These are phyloP conservation scores for Bimastos eiseni DNA, from an alignment of 2,888 invertebrate genomes.

Conservation along the genomic window DNA sequence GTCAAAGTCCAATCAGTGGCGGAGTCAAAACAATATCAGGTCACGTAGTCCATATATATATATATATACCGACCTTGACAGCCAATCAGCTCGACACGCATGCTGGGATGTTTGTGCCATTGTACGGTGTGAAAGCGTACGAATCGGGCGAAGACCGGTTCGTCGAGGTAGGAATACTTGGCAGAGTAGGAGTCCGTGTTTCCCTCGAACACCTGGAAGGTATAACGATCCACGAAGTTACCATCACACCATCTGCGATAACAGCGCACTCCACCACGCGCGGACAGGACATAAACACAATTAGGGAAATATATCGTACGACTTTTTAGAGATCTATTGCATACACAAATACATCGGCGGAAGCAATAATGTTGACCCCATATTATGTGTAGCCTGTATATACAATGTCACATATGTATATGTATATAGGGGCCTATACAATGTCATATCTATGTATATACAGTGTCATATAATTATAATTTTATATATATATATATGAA, in stretches of 20 bases:
- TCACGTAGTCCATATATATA: no score
- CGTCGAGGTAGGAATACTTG: slow-evolving; percentile 64
- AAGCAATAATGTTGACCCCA: neutral
- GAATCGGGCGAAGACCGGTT: slow-evolving; percentile 64
- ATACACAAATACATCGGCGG: neutral
- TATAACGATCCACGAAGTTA: slow-evolving; percentile 48
- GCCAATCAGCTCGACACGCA: slow-evolving; percentile 65
- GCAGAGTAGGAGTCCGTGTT: slow-evolving; percentile 64
- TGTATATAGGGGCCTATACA: no score
- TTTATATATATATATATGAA: neutral
- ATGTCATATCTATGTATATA: neutral
- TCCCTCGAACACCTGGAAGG: slow-evolving; percentile 64
- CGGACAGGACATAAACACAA: neutral
- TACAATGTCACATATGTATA: neutral
- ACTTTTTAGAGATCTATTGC: neutral
- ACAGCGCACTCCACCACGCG: neutral
- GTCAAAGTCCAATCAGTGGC: no score
- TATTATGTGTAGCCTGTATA: neutral
- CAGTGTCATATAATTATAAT: neutral
- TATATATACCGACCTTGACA: slow-evolving; percentile 65
- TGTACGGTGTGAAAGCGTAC: slow-evolving; percentile 65
- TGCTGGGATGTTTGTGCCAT: slow-evolving; percentile 65
- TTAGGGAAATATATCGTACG: neutral
- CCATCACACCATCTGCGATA: slow-evolving; percentile 2
- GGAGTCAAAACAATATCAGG: slow-evolving; percentile 10